Percentiles rank a stretch among this genome's conserved stretches.
These are phyloP conservation scores for Myotis findleyi DNA, from an alignment of 2,797 vertebrate genomes.

Conservation along the genomic window DNA sequence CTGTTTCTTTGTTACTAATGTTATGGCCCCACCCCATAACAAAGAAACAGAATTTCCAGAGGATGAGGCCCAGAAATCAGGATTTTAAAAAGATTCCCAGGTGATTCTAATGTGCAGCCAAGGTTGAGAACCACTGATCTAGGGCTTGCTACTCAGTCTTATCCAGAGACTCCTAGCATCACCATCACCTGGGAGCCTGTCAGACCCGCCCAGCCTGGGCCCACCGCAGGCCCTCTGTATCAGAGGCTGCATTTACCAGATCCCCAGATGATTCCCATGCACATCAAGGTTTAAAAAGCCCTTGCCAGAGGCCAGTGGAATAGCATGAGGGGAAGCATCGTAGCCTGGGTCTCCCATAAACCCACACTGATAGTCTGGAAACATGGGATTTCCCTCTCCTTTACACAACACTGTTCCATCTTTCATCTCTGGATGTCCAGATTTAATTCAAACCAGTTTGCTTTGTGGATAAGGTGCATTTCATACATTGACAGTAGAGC, in stretches of 20 bases:
- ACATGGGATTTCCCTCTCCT: not conserved
- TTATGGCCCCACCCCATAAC: no score
- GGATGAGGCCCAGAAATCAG: no score
- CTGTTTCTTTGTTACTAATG: no score
- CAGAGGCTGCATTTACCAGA: not conserved
- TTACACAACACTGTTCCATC: not conserved
- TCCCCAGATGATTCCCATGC: not conserved
- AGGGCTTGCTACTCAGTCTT: not conserved
- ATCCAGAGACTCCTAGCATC: not conserved
- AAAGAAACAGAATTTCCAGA: no score
- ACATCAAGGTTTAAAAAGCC: not conserved
- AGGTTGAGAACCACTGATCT: no score
- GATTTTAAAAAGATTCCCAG: no score
- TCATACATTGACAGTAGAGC: not conserved
- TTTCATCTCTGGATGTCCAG: not conserved
- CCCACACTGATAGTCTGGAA: not conserved
- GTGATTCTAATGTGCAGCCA: no score
- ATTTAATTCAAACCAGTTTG: slow-evolving; percentile 4
- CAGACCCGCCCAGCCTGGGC: not conserved
- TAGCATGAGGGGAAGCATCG: not conserved
- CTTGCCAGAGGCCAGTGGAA: not conserved
- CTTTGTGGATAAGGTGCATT: not conserved
- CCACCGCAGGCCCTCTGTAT: not conserved
- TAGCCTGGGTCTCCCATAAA: not conserved
- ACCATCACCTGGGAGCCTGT: not conserved